Percentiles rank a stretch among this genome's conserved stretches.
Evolutionary conservation across 2,113 vertebrate genomes (phyloP).

Genomic region (Lophura nycthemera): DNA sequence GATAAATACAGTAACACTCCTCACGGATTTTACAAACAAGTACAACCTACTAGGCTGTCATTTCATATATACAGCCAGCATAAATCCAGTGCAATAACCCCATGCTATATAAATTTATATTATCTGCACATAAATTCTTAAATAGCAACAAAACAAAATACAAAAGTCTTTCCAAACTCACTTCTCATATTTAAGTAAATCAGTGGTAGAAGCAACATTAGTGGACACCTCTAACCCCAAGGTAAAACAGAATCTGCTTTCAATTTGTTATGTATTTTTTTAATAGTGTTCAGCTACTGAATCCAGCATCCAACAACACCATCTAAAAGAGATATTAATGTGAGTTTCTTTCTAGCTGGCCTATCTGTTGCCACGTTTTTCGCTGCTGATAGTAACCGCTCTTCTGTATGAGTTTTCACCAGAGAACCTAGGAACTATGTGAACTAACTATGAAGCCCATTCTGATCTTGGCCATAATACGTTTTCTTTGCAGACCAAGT

Average conservation of each 20-base stretch:
- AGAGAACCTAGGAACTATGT: neutral
- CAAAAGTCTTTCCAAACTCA: neutral
- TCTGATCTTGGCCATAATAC: neutral
- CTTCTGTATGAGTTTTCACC: neutral
- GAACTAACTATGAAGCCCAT: neutral
- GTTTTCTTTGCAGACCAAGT: neutral
- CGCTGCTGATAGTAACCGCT: neutral
- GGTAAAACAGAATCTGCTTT: neutral
- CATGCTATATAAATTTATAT: neutral
- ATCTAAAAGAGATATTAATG: neutral
- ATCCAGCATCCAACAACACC: neutral
- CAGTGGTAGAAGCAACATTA: neutral
- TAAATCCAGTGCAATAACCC: neutral
- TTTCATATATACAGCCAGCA: neutral
- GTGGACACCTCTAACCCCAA: neutral
- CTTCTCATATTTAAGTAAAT: neutral
- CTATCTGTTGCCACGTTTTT: neutral
- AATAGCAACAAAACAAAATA: neutral
- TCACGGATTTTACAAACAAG: neutral
- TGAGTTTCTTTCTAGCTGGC: neutral
- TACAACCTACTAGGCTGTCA: neutral
- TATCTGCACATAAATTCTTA: neutral
- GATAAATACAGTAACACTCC: neutral
- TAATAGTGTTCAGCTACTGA: neutral
- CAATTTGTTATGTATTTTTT: neutral